These are phyloP conservation scores for Ormyrus pomaceus DNA, from an alignment of 2,888 invertebrate species.

Conservation along the genomic window DNA sequence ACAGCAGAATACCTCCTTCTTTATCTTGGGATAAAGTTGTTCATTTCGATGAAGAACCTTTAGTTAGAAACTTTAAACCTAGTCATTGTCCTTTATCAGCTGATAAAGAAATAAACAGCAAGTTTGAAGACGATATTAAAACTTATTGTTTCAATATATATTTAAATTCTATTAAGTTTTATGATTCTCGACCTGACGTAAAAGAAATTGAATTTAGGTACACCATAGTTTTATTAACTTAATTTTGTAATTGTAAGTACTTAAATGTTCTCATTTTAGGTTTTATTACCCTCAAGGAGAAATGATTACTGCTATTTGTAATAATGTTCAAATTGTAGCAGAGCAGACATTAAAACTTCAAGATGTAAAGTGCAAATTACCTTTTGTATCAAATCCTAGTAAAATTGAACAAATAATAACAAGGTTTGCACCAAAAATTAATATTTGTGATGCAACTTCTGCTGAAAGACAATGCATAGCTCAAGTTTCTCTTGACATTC, in stretches of 20 bases:
- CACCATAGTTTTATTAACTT: conserved; percentile 19
- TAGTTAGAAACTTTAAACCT: background rate
- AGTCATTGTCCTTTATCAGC: background rate
- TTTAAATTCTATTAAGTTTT: conserved; percentile 65
- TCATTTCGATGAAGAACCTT: conserved; percentile 24
- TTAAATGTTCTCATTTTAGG: conserved; percentile 58
- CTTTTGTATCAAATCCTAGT: conserved; percentile 69
- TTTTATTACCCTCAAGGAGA: conserved; percentile 73
- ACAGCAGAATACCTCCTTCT: background rate
- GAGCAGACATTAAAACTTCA: conserved; percentile 66
- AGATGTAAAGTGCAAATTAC: conserved; percentile 69
- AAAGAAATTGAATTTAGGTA: conserved; percentile 70
- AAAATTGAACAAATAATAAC: conserved; percentile 69
- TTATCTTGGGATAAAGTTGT: conserved; percentile 30
- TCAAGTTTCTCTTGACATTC: conserved; percentile 65
- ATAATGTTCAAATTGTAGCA: conserved; percentile 56
- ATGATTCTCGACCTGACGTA: conserved; percentile 58
- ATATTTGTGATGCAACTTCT: conserved; percentile 64
- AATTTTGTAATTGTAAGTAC: conserved; percentile 6
- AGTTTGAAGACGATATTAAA: conserved; percentile 65
- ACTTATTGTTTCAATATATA: conserved; percentile 68
- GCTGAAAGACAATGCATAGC: conserved; percentile 63
- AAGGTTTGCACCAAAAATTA: conserved; percentile 71
- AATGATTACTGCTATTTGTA: conserved; percentile 64
- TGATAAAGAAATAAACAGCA: conserved; percentile 49